Evolutionary conservation across 2,888 invertebrate genomes (phyloP).

Genomic region (Limulus polyphemus): DNA sequence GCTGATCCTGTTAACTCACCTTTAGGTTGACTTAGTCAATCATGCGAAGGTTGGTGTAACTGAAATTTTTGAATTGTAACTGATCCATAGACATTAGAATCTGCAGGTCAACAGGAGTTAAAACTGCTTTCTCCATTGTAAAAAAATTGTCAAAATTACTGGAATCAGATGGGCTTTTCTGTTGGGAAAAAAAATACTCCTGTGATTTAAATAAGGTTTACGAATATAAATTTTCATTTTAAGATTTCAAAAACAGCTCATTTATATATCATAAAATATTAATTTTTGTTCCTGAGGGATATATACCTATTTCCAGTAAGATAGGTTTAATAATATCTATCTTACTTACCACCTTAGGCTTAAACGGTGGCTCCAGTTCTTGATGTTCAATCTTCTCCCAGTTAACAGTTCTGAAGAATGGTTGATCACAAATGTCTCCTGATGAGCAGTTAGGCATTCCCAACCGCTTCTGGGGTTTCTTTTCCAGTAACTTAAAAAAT

Average conservation of each 20-base stretch:
- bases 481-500: conserved; percentile 58
- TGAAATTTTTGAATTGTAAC: conserved; percentile 89
- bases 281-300: too few species aligned
- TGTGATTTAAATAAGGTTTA: conserved; percentile 6
- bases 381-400: conserved; percentile 82
- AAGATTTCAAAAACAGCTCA: too few species aligned
- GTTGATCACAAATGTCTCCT: conserved; percentile 79
- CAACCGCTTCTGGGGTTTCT: conserved; percentile 74
- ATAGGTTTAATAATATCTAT: too few species aligned
- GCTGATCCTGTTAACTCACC: too few species aligned
- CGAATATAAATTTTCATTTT: too few species aligned
- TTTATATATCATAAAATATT: too few species aligned
- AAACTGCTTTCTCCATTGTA: conserved; percentile 78
- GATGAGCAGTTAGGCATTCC: conserved; percentile 74
- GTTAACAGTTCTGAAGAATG: conserved; percentile 75
- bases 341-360: conserved; percentile 71
- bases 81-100: conserved; percentile 94
- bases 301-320: too few species aligned
- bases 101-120: conserved; percentile 84
- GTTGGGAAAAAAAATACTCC: too few species aligned
- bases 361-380: conserved; percentile 83
- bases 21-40: too few species aligned
- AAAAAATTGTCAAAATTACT: conserved; percentile 97
- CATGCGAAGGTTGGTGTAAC: conserved; percentile 81
- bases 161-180: conserved; percentile 49